Conservation (phyloP, 2,888 invertebrate species). For the Hecatera dysodea region DNA sequence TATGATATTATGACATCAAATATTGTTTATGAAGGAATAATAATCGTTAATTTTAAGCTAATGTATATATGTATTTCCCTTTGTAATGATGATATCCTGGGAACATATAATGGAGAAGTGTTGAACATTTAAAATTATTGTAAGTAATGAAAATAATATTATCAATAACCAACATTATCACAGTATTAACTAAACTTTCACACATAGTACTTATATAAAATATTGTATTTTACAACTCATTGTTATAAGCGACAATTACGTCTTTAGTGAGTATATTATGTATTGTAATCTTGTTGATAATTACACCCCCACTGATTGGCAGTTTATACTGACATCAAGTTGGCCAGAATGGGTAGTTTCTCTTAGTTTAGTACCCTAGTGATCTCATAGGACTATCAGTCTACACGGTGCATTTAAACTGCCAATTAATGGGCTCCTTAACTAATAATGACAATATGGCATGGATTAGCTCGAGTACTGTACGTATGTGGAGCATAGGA, state of each 20-base stretch:
- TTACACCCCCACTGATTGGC: constrained; percentile 23
- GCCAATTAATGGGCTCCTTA: constrained; percentile 25
- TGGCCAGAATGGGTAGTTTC: constrained; percentile 3
- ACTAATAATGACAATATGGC: constrained; percentile 61
- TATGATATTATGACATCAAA: not conserved
- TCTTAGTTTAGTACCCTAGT: constrained; percentile 23
- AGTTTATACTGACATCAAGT: constrained; percentile 17
- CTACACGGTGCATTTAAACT: constrained; percentile 8
- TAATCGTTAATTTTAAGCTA: constrained; percentile 3
- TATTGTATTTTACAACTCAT: constrained; percentile 37
- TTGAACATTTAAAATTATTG: constrained; percentile 30
- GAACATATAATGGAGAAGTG: constrained; percentile 9
- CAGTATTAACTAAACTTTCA: constrained; percentile 31
- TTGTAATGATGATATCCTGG: constrained; percentile 15
- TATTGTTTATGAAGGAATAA: constrained; percentile 2
- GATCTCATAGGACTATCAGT: constrained; percentile 44
- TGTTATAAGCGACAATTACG: constrained; percentile 15
- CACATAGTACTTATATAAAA: constrained; percentile 37
- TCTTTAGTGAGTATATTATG: constrained; percentile 27
- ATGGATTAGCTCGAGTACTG: constrained; percentile 51
- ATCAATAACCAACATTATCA: constrained; percentile 37
- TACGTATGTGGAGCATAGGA: constrained; percentile 51
- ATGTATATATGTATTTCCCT: constrained; percentile 49
- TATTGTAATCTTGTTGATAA: constrained; percentile 35
- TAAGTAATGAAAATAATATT: constrained; percentile 15